These are phyloP conservation scores for Pachycephala philippinensis DNA, from an alignment of 2,113 vertebrate genomes.

Conservation along the genomic window DNA sequence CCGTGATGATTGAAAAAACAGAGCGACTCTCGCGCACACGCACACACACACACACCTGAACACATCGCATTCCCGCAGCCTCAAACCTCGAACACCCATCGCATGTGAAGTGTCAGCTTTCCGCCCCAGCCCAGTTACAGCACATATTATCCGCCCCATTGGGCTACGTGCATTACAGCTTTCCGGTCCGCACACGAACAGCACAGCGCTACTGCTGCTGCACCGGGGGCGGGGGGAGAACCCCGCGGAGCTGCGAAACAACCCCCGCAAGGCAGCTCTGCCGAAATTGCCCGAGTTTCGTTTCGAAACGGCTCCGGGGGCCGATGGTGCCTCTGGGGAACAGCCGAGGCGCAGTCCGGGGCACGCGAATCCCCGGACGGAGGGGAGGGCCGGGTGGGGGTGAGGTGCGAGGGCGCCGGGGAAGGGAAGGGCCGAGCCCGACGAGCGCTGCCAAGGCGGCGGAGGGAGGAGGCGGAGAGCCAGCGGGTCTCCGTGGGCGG, in stretches of 20 bases:
- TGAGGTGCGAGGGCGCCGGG: neutral
- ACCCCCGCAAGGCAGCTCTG: neutral
- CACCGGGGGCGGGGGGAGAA: neutral
- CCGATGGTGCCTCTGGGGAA: neutral
- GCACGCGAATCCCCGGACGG: neutral
- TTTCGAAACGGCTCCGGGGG: neutral
- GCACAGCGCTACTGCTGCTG: neutral
- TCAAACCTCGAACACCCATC: neutral
- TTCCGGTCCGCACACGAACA: neutral
- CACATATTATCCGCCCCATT: neutral
- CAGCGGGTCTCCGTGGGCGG: neutral
- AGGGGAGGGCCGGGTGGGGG: neutral
- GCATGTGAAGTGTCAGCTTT: neutral
- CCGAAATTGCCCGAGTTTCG: neutral
- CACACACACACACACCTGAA: neutral
- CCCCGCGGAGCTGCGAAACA: neutral
- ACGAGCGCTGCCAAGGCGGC: neutral
- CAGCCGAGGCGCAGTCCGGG: neutral
- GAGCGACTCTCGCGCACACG: neutral
- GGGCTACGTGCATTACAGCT: conserved; percentile 19
- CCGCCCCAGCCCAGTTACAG: neutral
- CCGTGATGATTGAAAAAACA: conserved; percentile 40
- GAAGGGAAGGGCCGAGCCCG: neutral
- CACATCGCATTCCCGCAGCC: neutral
- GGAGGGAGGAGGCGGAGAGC: neutral